Percentiles rank a stretch among this genome's conserved stretches.
Evolutionary conservation across 2,888 invertebrate genomes (phyloP).

Genomic region (Macaria liturata): DNA sequence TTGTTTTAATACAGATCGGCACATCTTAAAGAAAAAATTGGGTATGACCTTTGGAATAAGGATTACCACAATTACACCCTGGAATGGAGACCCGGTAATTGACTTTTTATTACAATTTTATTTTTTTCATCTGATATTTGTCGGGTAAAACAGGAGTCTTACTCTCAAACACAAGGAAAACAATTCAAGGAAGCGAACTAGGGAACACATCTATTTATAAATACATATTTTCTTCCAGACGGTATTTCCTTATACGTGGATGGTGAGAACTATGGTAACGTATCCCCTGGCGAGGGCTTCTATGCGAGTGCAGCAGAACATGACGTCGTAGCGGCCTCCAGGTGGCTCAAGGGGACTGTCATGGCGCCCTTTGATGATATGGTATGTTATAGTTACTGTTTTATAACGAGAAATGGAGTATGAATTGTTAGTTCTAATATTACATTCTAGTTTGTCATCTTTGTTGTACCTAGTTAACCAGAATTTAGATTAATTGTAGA

Average conservation of each 20-base stretch:
- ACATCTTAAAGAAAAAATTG: constrained; percentile 57
- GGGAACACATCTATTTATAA: too few species aligned
- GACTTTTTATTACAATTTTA: too few species aligned
- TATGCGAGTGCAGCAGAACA: constrained; percentile 52
- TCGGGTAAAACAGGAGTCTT: too few species aligned
- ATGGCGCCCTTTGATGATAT: constrained; percentile 91
- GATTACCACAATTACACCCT: constrained; percentile 87
- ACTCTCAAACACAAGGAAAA: too few species aligned
- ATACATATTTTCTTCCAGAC: constrained; percentile 48
- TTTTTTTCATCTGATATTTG: too few species aligned
- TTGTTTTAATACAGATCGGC: constrained; percentile 42
- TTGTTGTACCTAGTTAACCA: too few species aligned
- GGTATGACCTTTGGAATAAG: constrained; percentile 76
- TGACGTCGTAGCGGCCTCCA: constrained; percentile 61
- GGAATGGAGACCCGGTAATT: constrained; percentile 85
- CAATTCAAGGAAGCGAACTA: too few species aligned
- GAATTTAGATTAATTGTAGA: too few species aligned
- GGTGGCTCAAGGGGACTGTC: constrained; percentile 82
- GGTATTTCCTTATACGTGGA: constrained; percentile 78
- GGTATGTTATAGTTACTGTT: constrained; percentile 59
- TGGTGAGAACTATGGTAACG: constrained; percentile 79
- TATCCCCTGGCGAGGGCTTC: constrained; percentile 62
- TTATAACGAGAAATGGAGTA: too few species aligned
- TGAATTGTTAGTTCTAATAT: too few species aligned
- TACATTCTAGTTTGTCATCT: too few species aligned